Evolutionary conservation across 2,797 vertebrate species (phyloP).

Genomic region (Sebastiscus albofasciatus): DNA sequence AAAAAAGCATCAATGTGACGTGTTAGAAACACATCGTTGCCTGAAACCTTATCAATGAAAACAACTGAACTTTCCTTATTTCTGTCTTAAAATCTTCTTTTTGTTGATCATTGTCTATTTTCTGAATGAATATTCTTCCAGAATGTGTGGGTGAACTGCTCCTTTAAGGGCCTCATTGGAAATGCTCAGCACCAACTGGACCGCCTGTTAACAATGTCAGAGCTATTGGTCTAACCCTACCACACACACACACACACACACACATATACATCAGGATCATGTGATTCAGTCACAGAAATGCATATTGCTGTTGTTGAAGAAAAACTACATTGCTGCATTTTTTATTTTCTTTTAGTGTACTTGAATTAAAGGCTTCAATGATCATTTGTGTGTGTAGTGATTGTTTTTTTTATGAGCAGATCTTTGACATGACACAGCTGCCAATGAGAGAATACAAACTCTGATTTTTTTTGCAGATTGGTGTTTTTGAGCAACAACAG

Average conservation of each 20-base stretch:
- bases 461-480: background rate
- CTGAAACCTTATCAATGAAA: background rate
- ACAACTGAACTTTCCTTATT: background rate
- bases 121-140: background rate
- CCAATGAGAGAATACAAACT: background rate
- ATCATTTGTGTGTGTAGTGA: constrained; percentile 10
- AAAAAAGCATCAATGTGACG: background rate
- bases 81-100: background rate
- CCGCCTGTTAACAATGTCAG: too few relatives aligned
- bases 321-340: constrained; percentile 12
- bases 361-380: constrained; percentile 25
- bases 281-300: background rate
- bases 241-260: background rate
- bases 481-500: constrained; percentile 23
- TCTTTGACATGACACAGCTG: background rate
- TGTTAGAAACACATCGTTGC: background rate
- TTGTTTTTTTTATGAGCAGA: background rate
- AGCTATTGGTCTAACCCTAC: background rate
- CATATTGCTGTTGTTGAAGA: constrained; percentile 47
- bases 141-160: constrained; percentile 12
- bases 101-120: background rate
- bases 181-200: background rate
- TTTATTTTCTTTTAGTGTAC: background rate
- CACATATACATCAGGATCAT: background rate
- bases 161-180: background rate